Evolutionary conservation across 1,140 invertebrate genomes (phyloP), one percentile per base, ranked within the genome.

Genomic region (Hyles euphorbiae): DNA sequence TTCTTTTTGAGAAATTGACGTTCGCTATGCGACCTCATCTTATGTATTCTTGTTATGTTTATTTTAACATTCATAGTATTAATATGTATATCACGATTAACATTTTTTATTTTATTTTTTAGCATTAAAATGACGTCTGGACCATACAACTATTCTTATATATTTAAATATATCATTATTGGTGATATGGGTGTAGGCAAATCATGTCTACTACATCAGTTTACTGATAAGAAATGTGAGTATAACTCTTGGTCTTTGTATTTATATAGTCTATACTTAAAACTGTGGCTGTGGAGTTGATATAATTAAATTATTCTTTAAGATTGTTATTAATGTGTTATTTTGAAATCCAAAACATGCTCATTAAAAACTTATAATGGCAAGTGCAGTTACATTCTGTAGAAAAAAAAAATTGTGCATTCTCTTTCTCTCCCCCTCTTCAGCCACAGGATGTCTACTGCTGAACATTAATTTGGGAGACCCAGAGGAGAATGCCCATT

Each of bases 81-180:
- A 47, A 4, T 9, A n/a, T 47, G 46, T 9, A 47, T 5, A 12
- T 47, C 5, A 5, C 6, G n/a, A n/a, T 10, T 48, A 12, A 48
- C 47, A 48, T 8, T 5, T 5, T 1, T 40, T 4, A 36, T 40
- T 5, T 40, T 40, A 40, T 40, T 83, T 80, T 57, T 70, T 84
- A 78, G 73, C 93, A 76, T 75, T 75, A 94, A 90, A 75, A 97
- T 97, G 96, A 95, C 96, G 61, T 93, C 95, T 62, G 96, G 96
- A 81, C 98, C 98, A 44, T 99, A 99, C 87, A 99, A 99, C 90
- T 99, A 99, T 90, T 98, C 98, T 33, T 99, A 99, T 83, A 99
- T 99, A 81, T 99, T 99, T 90, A 99, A 99, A 86, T 99, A 99
- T 81, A 99, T 99, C 66, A 99, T 99, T 65, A 99, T 99, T 86